Percentiles rank a stretch among this genome's conserved stretches.
Evolutionary conservation across 1,140 invertebrate species (phyloP).

Genomic region (Sarcophaga peregrina): DNA sequence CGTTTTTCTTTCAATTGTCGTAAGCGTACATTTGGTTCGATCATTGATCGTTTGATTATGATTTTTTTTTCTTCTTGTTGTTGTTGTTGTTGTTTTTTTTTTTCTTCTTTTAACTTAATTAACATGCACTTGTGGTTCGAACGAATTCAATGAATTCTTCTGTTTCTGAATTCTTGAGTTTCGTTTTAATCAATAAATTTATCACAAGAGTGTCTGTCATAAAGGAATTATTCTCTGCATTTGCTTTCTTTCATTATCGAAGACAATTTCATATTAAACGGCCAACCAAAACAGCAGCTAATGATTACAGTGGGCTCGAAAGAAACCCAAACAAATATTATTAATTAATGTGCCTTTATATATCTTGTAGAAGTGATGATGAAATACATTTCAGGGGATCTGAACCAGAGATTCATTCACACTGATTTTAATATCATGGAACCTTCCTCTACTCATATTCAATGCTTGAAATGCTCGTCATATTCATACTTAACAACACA

Average conservation of each 20-base stretch:
- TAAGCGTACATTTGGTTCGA: background rate
- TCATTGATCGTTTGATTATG: conserved; percentile 31
- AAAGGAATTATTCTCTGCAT: background rate
- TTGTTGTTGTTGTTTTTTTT: background rate
- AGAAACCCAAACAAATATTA: no score
- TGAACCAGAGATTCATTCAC: no score
- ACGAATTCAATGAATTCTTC: conserved; percentile 63
- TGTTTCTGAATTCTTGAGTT: conserved; percentile 37
- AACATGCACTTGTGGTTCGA: conserved; percentile 62
- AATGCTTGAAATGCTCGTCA: no score
- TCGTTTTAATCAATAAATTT: conserved; percentile 24
- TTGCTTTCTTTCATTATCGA: background rate
- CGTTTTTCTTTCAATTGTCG: background rate
- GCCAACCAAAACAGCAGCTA: background rate
- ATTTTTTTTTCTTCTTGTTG: background rate
- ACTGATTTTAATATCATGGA: no score
- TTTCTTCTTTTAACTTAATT: conserved; percentile 54
- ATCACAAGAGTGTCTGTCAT: background rate
- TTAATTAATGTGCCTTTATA: no score
- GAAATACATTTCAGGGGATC: no score
- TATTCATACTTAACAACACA: no score
- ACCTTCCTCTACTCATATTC: no score
- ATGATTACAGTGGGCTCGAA: background rate
- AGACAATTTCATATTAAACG: conserved; percentile 8
- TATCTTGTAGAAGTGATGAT: no score